phyloP scores from a whole-genome alignment of 2,113 vertebrate species.

The Chascanopsetta lugubris region DNA sequence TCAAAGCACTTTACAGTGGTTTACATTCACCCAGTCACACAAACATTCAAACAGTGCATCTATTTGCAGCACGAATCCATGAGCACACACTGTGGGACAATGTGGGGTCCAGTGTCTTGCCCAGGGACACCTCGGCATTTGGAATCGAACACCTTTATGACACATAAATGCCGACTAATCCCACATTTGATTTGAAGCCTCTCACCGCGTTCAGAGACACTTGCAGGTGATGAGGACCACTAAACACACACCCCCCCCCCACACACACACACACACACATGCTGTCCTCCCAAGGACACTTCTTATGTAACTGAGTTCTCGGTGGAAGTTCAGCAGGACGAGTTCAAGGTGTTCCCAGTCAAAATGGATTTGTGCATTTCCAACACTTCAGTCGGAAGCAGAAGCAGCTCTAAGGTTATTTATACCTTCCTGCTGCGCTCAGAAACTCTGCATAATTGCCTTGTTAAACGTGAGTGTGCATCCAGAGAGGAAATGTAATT shows the following conservation, averaged over 20 bases:
- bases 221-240: not conserved
- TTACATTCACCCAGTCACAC: too few species aligned
- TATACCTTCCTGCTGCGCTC: conserved; percentile 6
- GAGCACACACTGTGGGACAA: too few species aligned
- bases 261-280: too few species aligned
- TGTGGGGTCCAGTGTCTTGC: too few species aligned
- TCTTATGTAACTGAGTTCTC: too few species aligned
- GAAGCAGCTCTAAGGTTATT: conserved; percentile 5
- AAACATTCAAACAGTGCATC: too few species aligned
- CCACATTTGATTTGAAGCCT: not conserved
- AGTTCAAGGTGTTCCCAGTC: not conserved
- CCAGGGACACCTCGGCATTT: too few species aligned
- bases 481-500: conserved; percentile 10
- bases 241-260: too few species aligned
- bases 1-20: too few species aligned
- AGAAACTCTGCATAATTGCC: conserved; percentile 5
- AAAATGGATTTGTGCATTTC: not conserved
- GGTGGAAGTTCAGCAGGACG: too few species aligned
- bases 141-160: not conserved
- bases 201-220: not conserved
- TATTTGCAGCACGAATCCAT: too few species aligned
- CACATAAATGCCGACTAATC: not conserved
- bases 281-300: not conserved
- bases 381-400: not conserved
- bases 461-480: conserved; percentile 20